Evolutionary conservation across 2,113 vertebrate species (phyloP).

Genomic region (Crotalus tigris): DNA sequence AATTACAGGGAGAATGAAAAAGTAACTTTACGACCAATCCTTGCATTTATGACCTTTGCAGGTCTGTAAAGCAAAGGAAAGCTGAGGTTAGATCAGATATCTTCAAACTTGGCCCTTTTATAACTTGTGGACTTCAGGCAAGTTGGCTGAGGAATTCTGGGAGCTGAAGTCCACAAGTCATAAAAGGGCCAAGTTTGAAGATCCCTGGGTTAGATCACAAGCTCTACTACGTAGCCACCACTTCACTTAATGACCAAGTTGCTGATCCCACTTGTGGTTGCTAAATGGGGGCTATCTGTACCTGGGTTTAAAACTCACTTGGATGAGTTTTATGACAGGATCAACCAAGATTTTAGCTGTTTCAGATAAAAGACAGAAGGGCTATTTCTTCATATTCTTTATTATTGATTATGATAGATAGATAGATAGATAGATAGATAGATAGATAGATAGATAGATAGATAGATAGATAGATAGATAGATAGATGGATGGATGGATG

Average conservation of each 20-base stretch:
- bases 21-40: background rate
- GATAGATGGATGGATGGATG: no score
- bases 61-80: background rate
- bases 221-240: background rate
- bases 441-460: no score
- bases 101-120: no score
- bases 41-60: background rate
- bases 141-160: no score
- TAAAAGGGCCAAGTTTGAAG: no score
- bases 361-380: background rate
- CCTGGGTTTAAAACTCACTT: background rate
- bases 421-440: no score
- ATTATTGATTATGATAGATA: background rate
- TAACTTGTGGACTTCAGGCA: no score
- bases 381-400: background rate
- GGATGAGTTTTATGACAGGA: background rate
- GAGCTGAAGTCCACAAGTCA: no score
- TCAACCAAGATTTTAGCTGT: background rate
- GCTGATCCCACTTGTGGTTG: background rate
- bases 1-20: background rate
- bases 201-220: background rate
- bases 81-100: background rate
- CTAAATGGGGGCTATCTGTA: background rate
- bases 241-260: background rate
- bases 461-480: no score